A percentile compares a stretch with the other conserved stretches of the same genome.
These are phyloP conservation scores for Encarsia formosa DNA, from an alignment of 2,888 invertebrate genomes.

Conservation along the genomic window DNA sequence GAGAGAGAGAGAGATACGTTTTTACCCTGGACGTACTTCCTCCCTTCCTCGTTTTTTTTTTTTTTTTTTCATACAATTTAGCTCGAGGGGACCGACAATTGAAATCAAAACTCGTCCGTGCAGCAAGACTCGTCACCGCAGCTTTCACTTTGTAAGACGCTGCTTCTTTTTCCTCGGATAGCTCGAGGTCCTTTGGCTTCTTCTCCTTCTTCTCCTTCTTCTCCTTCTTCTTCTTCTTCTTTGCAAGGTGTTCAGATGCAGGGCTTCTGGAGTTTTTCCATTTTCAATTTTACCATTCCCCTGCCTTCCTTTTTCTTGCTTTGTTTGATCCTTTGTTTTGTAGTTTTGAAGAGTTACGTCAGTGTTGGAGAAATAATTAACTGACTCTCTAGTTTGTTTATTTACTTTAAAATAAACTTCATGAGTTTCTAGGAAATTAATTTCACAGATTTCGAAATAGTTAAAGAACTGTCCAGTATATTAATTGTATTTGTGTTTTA, in stretches of 20 bases:
- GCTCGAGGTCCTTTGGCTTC: neutral
- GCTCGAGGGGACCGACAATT: slow-evolving; percentile 31
- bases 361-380: too few species aligned
- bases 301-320: neutral
- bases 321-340: neutral
- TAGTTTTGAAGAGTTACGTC: neutral
- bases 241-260: neutral
- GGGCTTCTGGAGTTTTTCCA: neutral
- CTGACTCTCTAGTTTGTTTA: too few species aligned
- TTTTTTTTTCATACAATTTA: too few species aligned
- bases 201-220: neutral
- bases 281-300: neutral
- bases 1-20: neutral
- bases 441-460: too few species aligned
- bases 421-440: too few species aligned
- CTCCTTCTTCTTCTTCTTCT: neutral
- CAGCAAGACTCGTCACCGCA: neutral
- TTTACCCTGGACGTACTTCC: neutral
- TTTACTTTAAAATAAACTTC: too few species aligned
- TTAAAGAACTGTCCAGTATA: too few species aligned
- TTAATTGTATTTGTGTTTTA: too few species aligned
- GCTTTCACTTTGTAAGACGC: slow-evolving; percentile 24
- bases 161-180: neutral
- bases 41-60: slow-evolving; percentile 1
- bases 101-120: slow-evolving; percentile 33